Evolutionary conservation across 2,888 invertebrate species (phyloP).

Genomic region (Camponotus fellah): DNA sequence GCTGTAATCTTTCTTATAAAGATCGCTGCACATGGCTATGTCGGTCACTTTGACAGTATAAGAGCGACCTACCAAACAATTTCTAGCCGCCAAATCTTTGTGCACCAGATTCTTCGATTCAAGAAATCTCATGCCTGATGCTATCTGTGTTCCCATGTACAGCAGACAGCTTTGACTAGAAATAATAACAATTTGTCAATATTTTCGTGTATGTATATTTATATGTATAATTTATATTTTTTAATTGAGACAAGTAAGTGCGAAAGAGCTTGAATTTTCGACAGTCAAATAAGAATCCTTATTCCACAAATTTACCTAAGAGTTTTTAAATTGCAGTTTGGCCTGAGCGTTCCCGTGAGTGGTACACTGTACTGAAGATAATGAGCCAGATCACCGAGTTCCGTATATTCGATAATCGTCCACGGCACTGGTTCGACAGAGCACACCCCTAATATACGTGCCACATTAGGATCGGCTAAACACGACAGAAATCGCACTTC

Average conservation of each 20-base stretch:
- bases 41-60: conserved; percentile 89
- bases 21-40: conserved; percentile 89
- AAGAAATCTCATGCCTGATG: conserved; percentile 93
- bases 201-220: no score
- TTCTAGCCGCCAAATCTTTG: conserved; percentile 92
- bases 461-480: conserved; percentile 90
- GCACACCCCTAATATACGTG: conserved; percentile 89
- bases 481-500: conserved; percentile 91
- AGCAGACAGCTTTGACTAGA: conserved; percentile 90
- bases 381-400: conserved; percentile 91
- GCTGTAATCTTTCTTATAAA: conserved; percentile 89
- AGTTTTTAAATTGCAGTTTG: conserved; percentile 84
- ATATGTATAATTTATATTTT: background rate
- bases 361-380: conserved; percentile 87
- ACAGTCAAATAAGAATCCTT: background rate
- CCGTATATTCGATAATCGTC: conserved; percentile 92
- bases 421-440: conserved; percentile 88
- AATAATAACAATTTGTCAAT: conserved; percentile 49
- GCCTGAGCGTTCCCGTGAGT: conserved; percentile 82
- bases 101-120: conserved; percentile 93
- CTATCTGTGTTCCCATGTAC: conserved; percentile 92
- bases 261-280: background rate
- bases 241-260: background rate
- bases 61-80: conserved; percentile 89
- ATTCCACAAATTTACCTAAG: conserved; percentile 79